phyloP scores from a whole-genome alignment of 2,797 vertebrate genomes.

The Apogon talboti region DNA sequence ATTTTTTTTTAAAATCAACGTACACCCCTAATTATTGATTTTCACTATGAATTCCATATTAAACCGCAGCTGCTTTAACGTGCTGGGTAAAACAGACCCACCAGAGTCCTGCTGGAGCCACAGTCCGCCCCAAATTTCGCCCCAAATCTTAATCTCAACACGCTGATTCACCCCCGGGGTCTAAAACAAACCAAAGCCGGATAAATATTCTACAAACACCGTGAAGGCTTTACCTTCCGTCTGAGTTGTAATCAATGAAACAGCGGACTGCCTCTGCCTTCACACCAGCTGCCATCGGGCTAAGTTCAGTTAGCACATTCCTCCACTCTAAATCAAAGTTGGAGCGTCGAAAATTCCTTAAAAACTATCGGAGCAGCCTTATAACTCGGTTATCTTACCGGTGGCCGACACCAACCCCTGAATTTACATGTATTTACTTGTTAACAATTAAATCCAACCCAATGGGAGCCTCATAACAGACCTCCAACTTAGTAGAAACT shows the following conservation, averaged over 20 bases:
- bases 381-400: accelerated
- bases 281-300: constrained; percentile 21
- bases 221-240: background rate
- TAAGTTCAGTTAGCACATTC: constrained; percentile 69
- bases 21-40: background rate
- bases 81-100: constrained; percentile 22
- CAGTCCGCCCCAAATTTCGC: constrained; percentile 14
- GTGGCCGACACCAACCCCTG: accelerated
- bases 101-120: constrained; percentile 40
- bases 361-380: constrained; percentile 1
- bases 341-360: constrained; percentile 39
- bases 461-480: background rate
- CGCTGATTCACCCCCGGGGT: background rate
- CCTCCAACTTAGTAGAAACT: constrained; percentile 59
- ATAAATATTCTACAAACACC: background rate
- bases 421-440: accelerated
- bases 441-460: accelerated
- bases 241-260: background rate
- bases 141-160: constrained; percentile 12
- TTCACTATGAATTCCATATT: background rate
- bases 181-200: background rate
- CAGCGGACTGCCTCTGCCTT: background rate
- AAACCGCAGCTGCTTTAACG: constrained; percentile 43
- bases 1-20: constrained; percentile 22
- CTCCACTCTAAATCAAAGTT: constrained; percentile 74